Conservation (phyloP, 2,113 vertebrate species). For the Actenoides hombroni region DNA sequence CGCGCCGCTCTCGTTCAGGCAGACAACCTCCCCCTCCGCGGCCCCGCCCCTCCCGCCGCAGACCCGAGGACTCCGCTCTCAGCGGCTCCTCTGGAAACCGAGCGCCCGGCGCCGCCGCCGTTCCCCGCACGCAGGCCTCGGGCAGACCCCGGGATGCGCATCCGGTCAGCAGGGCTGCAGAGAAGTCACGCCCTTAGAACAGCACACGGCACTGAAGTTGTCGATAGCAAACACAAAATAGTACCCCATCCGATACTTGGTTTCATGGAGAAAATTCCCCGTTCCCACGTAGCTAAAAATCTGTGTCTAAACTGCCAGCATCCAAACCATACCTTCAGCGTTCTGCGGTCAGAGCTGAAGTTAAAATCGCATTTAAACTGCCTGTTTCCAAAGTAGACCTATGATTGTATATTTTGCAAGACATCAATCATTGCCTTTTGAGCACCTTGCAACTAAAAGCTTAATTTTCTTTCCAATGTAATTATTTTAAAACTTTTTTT, state of each 20-base stretch:
- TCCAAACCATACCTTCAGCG: accelerated
- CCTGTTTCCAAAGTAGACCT: accelerated
- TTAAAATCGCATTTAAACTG: accelerated
- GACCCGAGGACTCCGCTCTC: neutral
- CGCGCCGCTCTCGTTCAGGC: neutral
- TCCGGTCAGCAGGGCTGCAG: accelerated
- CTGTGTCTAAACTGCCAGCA: accelerated
- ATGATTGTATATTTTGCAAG: neutral
- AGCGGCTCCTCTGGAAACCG: neutral
- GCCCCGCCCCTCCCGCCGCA: neutral
- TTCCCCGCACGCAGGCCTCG: neutral
- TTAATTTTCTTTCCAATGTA: neutral
- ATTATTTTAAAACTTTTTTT: neutral
- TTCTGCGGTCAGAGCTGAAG: neutral
- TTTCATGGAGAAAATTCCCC: accelerated
- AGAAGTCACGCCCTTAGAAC: accelerated
- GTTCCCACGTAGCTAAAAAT: accelerated
- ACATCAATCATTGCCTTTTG: accelerated
- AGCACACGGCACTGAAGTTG: accelerated
- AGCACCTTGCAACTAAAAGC: neutral
- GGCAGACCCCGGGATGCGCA: neutral
- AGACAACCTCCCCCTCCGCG: neutral
- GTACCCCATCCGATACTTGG: accelerated
- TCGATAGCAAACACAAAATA: accelerated
- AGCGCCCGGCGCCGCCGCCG: neutral